Evolutionary conservation across 1,140 invertebrate species (phyloP).

Genomic region (Pseudomyrmex pallidus): DNA sequence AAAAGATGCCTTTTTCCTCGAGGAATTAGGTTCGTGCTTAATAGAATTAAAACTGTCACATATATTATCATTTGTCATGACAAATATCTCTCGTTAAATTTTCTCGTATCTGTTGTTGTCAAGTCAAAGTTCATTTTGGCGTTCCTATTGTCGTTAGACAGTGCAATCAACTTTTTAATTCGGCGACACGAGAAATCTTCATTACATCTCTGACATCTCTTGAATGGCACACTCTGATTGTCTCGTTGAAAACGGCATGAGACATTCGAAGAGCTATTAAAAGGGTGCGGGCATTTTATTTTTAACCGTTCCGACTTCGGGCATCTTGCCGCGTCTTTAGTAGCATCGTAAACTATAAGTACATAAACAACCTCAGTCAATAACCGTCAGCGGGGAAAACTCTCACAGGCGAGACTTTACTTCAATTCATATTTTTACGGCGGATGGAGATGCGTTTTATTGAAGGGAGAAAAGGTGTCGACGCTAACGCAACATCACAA

Average conservation of each 20-base stretch:
- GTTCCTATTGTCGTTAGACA: neutral
- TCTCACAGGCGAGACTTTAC: slow-evolving; percentile 71
- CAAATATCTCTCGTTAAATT: slow-evolving; percentile 75
- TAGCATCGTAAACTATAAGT: slow-evolving; percentile 82
- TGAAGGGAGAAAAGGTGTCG: slow-evolving; percentile 79
- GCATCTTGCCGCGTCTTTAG: slow-evolving; percentile 78
- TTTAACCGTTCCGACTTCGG: slow-evolving; percentile 71
- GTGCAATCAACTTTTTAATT: slow-evolving; percentile 14
- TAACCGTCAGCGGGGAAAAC: slow-evolving; percentile 74
- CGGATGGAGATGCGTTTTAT: slow-evolving; percentile 81
- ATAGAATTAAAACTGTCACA: slow-evolving; percentile 83
- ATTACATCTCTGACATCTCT: neutral
- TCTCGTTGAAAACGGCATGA: slow-evolving; percentile 24
- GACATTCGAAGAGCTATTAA: slow-evolving; percentile 24
- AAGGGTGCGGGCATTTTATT: slow-evolving; percentile 70
- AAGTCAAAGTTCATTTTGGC: slow-evolving; percentile 5
- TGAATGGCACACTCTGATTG: neutral
- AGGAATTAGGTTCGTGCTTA: slow-evolving; percentile 74
- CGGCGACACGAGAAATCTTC: neutral
- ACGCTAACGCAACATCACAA: neutral
- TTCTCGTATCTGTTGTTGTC: slow-evolving; percentile 63
- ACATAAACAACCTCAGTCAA: slow-evolving; percentile 84
- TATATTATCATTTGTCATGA: slow-evolving; percentile 78
- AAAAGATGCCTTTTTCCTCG: slow-evolving; percentile 26
- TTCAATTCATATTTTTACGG: slow-evolving; percentile 79